Evolutionary conservation across 2,113 vertebrate genomes (phyloP), one percentile per base, ranked within the genome.

Genomic region (Hirundichthys speculiger): DNA sequence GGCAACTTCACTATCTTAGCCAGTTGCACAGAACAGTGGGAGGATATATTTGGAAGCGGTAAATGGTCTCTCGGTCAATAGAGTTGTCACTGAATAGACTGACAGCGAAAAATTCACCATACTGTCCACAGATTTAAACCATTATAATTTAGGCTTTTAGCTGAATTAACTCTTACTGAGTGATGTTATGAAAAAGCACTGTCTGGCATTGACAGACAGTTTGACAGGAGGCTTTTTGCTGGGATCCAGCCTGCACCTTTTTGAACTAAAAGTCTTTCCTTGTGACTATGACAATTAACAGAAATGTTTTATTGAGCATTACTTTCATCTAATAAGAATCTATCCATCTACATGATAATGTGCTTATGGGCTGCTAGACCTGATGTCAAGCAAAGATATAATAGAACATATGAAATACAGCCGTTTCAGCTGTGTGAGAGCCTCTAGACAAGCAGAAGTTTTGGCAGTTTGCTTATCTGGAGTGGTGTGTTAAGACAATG

Each of bases 21-120:
- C 53, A 52, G 66, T 64, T 50, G 53, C 25, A 56, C 21, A 27
- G 24, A 48, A 40, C 43, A 25, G 46, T 51, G n/a, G 46, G 20
- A 39, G 56, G 53, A 66, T 79, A 68, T 82, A 82, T 84, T 80
- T 82, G 71, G 67, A 76, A 59, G 67, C 64, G 75, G 60, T 65
- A 76, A 86, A 87, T 62, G 62, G 52, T 42, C 15, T 66, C 56
- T 70, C 74, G 77, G 79, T 88, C 73, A 75, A 49, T 75, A 34
- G 22, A 64, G 25, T 20, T 69, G 73, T 51, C 73, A 69, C 40
- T 55, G 54, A 88, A 62, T 38, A 49, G 51, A 74, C n/a, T 21
- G 27, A 56, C 64, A 45, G 40, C n/a, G 27, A 24, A 75, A 72
- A 66, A 48, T 49, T 34, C 25, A 25, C 38, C 22, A 45, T 41